Conservation (phyloP, 2,113 vertebrate genomes). For the Onychostruthus taczanowskii region DNA sequence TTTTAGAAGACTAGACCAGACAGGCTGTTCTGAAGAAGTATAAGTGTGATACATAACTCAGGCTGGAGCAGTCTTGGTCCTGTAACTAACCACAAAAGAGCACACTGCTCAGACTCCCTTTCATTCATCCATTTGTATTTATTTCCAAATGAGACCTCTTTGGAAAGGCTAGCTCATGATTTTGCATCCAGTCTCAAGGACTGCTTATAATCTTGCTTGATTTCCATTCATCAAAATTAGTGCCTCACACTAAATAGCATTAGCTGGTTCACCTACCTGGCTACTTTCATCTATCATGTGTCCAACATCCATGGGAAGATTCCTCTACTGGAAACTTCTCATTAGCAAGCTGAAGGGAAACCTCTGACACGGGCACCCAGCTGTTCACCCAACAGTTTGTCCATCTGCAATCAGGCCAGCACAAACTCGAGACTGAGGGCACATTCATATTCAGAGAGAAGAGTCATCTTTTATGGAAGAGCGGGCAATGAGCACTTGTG, state of each 20-base stretch:
- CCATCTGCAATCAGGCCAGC: neutral
- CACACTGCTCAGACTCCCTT: neutral
- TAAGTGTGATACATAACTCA: neutral
- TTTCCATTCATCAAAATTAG: neutral
- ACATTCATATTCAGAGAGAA: neutral
- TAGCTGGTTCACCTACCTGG: neutral
- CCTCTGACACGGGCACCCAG: neutral
- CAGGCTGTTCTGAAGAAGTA: neutral
- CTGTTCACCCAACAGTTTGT: neutral
- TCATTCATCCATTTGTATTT: neutral
- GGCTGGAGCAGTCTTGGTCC: neutral
- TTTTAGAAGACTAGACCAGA: neutral
- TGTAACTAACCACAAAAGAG: neutral
- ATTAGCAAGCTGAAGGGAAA: neutral
- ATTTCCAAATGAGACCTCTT: neutral
- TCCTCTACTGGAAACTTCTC: neutral
- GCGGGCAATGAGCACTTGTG: neutral
- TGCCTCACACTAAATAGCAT: neutral
- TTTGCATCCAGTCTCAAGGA: neutral
- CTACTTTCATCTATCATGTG: neutral
- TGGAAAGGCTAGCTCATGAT: neutral
- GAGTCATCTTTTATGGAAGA: neutral
- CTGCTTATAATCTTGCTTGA: neutral
- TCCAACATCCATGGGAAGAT: neutral
- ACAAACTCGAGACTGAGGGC: neutral